Base-by-base conservation (phyloP, 2,888 invertebrate genomes). In the Dasysyrphus albostriatus region DNA sequence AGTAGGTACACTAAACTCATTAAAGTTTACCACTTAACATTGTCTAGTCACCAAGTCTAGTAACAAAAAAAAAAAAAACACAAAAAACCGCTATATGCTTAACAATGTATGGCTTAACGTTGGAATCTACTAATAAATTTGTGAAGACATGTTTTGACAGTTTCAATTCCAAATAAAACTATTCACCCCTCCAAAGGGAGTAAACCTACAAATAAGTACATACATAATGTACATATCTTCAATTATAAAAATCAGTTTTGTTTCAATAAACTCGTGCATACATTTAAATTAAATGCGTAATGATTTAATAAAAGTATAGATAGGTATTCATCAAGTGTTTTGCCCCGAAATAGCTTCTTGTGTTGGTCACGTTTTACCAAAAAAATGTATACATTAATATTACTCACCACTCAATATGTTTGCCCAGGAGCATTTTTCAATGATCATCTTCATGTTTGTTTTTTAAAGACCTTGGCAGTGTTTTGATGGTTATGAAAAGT, bases 381-480 rank as follows among this genome's bases (percentile, higher is more conserved):
- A 5, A 19, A 19, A 24, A 5, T 14, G 37, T 24, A 10, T 5
- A 61, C n/a, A 59, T 59, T 39, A 9, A 29, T 54, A 47, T 58
- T 65, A 44, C 39, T 39, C 59, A 47, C 32, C 29, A 47, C 44
- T 69, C 19, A 49, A 49, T 24, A 24, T 67, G 49, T 49, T 67
- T 67, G 7, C 67, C 73, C 74, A 83, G 74, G 74, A 75, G 83
- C 74, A 74, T 63, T 58, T 54, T 74, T 79, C 44, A 74, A 74
- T 74, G 72, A 59, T 61, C 49, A 56, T 78, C 78, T 79, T 69
- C 73, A 69, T 67, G 19, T 69, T 69, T 69, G 8, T 69, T 54
- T 51, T 37, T 63, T 29, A 32, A 34, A 78, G 73, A 83, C 83
- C 83, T 83, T 83, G 79, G 70, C 83, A 54, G 44, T 83, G 54